These are phyloP conservation scores for Percopsis omiscomaycus DNA, from an alignment of 2,797 vertebrate species.

Conservation along the genomic window DNA sequence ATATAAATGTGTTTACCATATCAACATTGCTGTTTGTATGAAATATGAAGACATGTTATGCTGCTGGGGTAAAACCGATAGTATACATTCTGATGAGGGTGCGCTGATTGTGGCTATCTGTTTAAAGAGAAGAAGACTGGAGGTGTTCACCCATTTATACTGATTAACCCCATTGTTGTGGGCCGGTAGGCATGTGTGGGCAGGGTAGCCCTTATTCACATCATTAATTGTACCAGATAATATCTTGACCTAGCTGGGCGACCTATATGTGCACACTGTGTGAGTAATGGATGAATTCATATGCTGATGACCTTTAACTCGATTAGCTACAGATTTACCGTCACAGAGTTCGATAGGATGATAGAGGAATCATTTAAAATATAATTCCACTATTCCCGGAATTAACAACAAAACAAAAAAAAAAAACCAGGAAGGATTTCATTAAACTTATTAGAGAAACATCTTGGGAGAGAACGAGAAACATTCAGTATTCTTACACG, in stretches of 20 bases:
- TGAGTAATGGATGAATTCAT: neutral
- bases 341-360: neutral
- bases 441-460: neutral
- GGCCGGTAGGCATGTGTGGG: neutral
- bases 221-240: conserved; percentile 38
- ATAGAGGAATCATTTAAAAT: too few species aligned
- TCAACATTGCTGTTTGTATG: neutral
- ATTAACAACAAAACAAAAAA: too few species aligned
- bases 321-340: conserved; percentile 13
- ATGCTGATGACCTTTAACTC: neutral
- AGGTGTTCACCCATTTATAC: conserved; percentile 12
- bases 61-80: too few species aligned
- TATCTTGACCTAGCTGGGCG: conserved; percentile 44
- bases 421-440: too few species aligned
- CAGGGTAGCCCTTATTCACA: neutral
- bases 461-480: neutral
- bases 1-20: neutral
- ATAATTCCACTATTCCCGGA: too few species aligned
- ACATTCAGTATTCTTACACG: too few species aligned
- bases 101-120: neutral
- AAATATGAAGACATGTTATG: neutral
- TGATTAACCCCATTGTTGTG: conserved; percentile 18
- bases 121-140: conserved; percentile 11
- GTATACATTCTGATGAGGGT: conserved; percentile 11
- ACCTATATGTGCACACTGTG: conserved; percentile 26